Conservation (phyloP, 2,797 vertebrate species). For the Pogonophryne albipinna region DNA sequence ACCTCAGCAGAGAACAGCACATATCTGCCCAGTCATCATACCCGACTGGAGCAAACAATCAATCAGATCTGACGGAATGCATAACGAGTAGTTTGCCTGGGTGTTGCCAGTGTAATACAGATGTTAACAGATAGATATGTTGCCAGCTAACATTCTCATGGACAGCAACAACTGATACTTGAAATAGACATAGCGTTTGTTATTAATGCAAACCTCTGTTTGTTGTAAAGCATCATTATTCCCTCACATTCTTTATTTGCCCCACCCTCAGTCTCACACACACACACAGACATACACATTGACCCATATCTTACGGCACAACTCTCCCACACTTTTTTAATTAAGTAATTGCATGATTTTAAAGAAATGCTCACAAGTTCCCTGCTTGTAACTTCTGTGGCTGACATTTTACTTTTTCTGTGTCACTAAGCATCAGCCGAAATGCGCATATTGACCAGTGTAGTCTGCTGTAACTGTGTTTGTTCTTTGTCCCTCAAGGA, state of each 20-base stretch:
- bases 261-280: neutral
- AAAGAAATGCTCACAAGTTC: neutral
- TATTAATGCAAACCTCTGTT: conserved; percentile 2
- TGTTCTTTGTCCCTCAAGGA: neutral
- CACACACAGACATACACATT: neutral
- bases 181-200: neutral
- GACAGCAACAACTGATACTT: neutral
- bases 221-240: neutral
- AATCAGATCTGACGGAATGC: conserved; percentile 29
- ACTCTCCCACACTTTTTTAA: too few species aligned
- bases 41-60: conserved; percentile 40
- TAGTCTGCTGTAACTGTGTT: neutral
- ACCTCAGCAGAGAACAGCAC: conserved; percentile 71
- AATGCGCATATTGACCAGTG: neutral
- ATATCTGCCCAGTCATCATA: conserved; percentile 74
- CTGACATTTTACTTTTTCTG: conserved; percentile 8
- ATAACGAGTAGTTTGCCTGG: conserved; percentile 25
- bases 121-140: conserved; percentile 6
- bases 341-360: too few species aligned
- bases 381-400: neutral
- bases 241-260: neutral
- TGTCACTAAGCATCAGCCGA: conserved; percentile 4
- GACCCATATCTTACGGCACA: too few species aligned
- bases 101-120: conserved; percentile 19
- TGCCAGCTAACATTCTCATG: neutral